Conservation (phyloP, 2,888 invertebrate genomes). For the Margaritifera margaritifera region DNA sequence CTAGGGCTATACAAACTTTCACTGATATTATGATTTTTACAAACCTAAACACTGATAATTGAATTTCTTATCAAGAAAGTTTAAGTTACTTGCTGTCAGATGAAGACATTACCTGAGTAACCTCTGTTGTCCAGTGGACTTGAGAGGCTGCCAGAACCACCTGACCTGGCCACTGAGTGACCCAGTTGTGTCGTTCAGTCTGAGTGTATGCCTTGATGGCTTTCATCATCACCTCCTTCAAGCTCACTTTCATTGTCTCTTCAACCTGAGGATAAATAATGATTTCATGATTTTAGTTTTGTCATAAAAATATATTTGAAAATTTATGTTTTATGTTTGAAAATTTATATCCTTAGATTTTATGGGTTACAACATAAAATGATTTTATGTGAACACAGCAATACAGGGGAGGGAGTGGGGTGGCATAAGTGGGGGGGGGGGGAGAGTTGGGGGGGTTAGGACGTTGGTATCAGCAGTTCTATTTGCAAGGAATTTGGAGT, state of each 20-base stretch:
- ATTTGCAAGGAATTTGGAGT: too few species aligned
- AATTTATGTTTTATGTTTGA: too few species aligned
- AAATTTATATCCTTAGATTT: too few species aligned
- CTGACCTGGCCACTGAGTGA: constrained; percentile 72
- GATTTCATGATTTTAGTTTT: too few species aligned
- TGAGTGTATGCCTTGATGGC: constrained; percentile 65
- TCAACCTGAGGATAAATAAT: constrained; percentile 59
- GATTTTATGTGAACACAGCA: background rate
- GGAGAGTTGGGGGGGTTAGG: too few species aligned
- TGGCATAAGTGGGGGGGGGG: too few species aligned
- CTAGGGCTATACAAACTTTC: too few species aligned
- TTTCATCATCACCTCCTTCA: constrained; percentile 60
- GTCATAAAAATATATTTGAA: too few species aligned
- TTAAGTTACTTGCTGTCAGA: background rate
- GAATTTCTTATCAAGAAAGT: background rate
- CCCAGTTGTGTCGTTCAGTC: constrained; percentile 68
- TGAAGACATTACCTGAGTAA: constrained; percentile 61
- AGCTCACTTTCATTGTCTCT: constrained; percentile 70
- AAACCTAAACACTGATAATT: background rate
- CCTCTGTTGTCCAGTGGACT: constrained; percentile 72
- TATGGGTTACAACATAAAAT: background rate
- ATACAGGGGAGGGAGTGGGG: too few species aligned
- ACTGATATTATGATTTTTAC: too few species aligned
- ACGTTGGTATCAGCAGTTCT: too few species aligned
- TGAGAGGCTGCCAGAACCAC: constrained; percentile 71